A percentile compares a stretch with the other conserved stretches of the same genome.
Conservation (phyloP, 2,797 vertebrate genomes). For the Chrysocyon brachyurus region DNA sequence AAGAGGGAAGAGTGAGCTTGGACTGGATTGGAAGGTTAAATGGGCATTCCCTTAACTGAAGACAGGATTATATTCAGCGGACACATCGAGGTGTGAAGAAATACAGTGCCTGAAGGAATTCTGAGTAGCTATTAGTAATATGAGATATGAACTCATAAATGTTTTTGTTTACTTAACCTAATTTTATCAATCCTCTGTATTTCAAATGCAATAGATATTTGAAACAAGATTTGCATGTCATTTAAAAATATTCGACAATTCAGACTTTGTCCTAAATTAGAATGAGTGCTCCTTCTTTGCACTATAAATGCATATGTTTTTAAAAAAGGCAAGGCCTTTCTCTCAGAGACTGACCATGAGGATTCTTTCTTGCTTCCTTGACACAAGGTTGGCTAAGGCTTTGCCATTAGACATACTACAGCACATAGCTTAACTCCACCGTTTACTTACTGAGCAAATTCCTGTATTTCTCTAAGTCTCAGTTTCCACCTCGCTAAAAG, state of each 20-base stretch:
- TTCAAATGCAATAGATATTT: not conserved
- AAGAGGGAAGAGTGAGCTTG: not conserved
- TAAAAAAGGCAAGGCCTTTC: not conserved
- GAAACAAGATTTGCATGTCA: constrained; percentile 6
- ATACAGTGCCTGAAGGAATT: not conserved
- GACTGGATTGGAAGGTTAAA: not conserved
- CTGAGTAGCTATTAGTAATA: not conserved
- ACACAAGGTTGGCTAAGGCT: not conserved
- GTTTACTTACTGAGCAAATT: not conserved
- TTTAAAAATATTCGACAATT: not conserved
- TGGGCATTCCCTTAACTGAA: not conserved
- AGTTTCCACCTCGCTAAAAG: not conserved
- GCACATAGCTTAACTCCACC: not conserved
- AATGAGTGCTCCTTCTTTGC: not conserved
- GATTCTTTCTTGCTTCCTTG: not conserved
- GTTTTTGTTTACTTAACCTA: constrained; percentile 10
- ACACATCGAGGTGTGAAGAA: not conserved
- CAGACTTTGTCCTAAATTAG: not conserved
- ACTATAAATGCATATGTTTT: not conserved
- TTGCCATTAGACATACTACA: not conserved
- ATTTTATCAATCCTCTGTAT: constrained; percentile 7
- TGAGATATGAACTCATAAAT: not conserved
- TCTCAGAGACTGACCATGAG: not conserved
- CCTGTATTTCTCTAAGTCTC: not conserved
- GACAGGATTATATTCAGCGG: not conserved